Percentiles rank a stretch among this genome's conserved stretches.
These are phyloP conservation scores for Drosophila suzukii DNA, from an alignment of 1,140 invertebrate species.

Conservation along the genomic window DNA sequence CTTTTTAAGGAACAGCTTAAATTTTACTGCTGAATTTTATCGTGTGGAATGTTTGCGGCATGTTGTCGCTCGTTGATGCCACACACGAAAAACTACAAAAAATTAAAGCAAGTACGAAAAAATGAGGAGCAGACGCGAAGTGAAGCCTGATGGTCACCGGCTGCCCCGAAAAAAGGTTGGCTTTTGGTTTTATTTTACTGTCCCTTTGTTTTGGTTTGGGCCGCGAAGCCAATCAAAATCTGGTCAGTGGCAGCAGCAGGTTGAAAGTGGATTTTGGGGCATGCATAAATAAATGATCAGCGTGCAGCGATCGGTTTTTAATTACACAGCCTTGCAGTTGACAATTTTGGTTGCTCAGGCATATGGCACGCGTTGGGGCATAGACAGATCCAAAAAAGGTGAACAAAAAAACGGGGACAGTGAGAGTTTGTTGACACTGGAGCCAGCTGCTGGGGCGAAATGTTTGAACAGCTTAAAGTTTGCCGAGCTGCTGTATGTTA, in stretches of 20 bases:
- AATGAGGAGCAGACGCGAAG: slow-evolving; percentile 51
- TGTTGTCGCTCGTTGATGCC: slow-evolving; percentile 40
- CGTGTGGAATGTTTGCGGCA: slow-evolving; percentile 56
- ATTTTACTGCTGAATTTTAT: slow-evolving; percentile 59
- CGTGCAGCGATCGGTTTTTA: slow-evolving; percentile 68
- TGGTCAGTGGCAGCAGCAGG: slow-evolving; percentile 58
- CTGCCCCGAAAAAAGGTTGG: slow-evolving; percentile 38
- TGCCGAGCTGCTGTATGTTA: slow-evolving; percentile 61
- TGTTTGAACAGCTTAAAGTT: slow-evolving; percentile 65
- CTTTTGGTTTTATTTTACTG: slow-evolving; percentile 32
- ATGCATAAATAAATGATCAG: slow-evolving; percentile 71
- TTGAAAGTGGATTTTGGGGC: slow-evolving; percentile 47
- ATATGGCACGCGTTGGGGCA: slow-evolving; percentile 75
- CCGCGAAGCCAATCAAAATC: slow-evolving; percentile 82
- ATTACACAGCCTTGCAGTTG: slow-evolving; percentile 65
- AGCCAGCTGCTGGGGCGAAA: slow-evolving; percentile 47
- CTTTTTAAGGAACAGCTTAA: slow-evolving; percentile 39
- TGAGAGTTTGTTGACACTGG: slow-evolving; percentile 64
- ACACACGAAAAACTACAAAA: slow-evolving; percentile 33
- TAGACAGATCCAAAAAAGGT: slow-evolving; percentile 5
- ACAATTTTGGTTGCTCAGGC: slow-evolving; percentile 27
- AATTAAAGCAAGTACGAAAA: slow-evolving; percentile 40
- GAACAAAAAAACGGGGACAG: slow-evolving; percentile 13
- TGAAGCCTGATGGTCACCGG: slow-evolving; percentile 62
- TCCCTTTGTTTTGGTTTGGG: slow-evolving; percentile 27